Base-by-base conservation (phyloP, 1,140 invertebrate species). In the Drosophila auraria region DNA sequence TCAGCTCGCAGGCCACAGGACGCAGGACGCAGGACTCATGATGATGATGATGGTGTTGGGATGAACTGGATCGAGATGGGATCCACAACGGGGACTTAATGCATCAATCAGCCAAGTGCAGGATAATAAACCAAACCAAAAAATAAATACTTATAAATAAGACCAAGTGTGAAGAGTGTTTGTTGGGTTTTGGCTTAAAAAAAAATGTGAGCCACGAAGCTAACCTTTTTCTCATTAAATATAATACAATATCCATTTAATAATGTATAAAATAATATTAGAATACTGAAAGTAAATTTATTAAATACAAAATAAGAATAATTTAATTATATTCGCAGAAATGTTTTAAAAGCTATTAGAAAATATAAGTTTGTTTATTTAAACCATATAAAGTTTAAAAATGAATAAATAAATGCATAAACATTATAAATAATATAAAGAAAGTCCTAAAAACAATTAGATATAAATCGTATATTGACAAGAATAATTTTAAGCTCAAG, bases 51-150 rank as follows among this genome's bases (percentile, higher is more conserved):
- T 54, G 27, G 12, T 20, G 30, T 1, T 56, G 54, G 54, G 15
- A 57, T 57, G 20, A 45, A 60, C 20, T 40, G 40, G 44, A 30
- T 62, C 61, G 33, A 49, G 36, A 17, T 45, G 69, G 51, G 20
- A 40, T 57, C 20, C 54, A 57, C 54, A 57, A 40, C 36, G 20
- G 54, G 54, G 36, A 57, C 38, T 57, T 38, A 51, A 23, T 40
- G 53, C 69, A 45, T 51, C 38, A 68, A 50, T 68, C 49, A 68
- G 62, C n/a, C 33, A 38, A 53, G 36, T 53, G 65, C 56, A 60
- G 58, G 58, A 64, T 71, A 80, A 77, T 65, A 75, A 58, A 56
- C 51, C 59, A 44, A 17, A 20, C 17, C 3, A 53, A 44, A 54
- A 40, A 38, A 30, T 9, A 40, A 40, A 40, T 40, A 42, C 15